Evolutionary conservation across 2,888 invertebrate species (phyloP).

Genomic region (Nymphalis c-album): DNA sequence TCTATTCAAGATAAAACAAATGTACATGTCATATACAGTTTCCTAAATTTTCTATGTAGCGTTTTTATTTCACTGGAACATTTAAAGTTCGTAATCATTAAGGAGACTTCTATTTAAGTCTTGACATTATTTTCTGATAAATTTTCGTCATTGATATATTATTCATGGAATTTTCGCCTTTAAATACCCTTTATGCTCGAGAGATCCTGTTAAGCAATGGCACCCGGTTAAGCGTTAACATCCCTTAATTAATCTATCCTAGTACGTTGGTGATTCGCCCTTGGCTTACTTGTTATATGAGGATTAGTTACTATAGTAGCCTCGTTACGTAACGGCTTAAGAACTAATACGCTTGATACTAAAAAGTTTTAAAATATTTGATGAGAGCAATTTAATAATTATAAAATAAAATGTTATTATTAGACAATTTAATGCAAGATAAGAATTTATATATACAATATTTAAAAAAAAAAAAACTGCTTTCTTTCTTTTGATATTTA

Average conservation of each 20-base stretch:
- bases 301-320: conserved; percentile 20
- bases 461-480: no score
- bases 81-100: no score
- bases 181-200: conserved; percentile 18
- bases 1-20: no score
- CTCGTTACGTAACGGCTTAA: neutral
- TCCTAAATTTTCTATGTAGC: no score
- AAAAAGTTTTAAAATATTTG: neutral
- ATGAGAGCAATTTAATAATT: neutral
- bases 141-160: conserved; percentile 10
- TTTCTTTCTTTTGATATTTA: no score
- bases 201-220: conserved; percentile 28
- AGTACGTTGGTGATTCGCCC: conserved; percentile 34
- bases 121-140: neutral
- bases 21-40: no score
- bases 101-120: neutral
- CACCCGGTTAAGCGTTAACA: conserved; percentile 32
- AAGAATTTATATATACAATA: no score
- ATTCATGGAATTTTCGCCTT: conserved; percentile 13
- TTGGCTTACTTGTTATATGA: conserved; percentile 30
- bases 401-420: no score
- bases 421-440: no score
- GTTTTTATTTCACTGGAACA: no score
- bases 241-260: conserved; percentile 37
- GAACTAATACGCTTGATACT: neutral